Evolutionary conservation across 2,797 vertebrate genomes (phyloP).

Genomic region (Eospalax fontanierii): DNA sequence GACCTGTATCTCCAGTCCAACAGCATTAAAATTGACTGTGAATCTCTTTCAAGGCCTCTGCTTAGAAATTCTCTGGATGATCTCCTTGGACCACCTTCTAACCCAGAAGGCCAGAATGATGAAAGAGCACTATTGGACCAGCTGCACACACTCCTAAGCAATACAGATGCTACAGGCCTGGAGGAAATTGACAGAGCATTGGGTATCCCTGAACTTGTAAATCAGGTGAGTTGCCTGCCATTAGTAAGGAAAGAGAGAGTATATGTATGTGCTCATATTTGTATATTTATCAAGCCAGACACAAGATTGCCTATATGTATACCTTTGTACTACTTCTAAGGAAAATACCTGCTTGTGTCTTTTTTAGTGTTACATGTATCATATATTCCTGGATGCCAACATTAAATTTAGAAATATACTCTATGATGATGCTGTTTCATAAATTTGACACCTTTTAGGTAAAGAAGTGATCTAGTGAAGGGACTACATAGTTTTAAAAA

Average conservation of each 20-base stretch:
- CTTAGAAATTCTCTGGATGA: conserved; percentile 95
- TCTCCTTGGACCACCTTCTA: conserved; percentile 93
- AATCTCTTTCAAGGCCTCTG: conserved; percentile 90
- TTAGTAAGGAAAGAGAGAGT: not conserved
- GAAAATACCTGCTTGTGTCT: not conserved
- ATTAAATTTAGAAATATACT: not conserved
- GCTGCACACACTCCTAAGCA: conserved; percentile 96
- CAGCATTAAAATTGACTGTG: conserved; percentile 32
- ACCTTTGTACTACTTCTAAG: not conserved
- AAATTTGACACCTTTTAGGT: not conserved
- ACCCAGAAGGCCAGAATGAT: conserved; percentile 95
- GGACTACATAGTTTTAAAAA: not conserved
- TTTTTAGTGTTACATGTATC: not conserved
- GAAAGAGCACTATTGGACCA: conserved; percentile 97
- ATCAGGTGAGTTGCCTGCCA: conserved; percentile 92
- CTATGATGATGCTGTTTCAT: not conserved
- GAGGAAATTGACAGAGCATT: conserved; percentile 98
- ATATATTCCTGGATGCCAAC: not conserved
- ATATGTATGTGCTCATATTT: not conserved
- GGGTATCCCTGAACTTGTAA: conserved; percentile 98
- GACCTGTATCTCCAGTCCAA: not conserved
- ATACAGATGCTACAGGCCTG: conserved; percentile 95
- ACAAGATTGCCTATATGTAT: not conserved
- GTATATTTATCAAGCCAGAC: not conserved
- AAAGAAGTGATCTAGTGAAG: not conserved